Conservation (phyloP, 2,113 vertebrate genomes). For the Corydoras sp. region DNA sequence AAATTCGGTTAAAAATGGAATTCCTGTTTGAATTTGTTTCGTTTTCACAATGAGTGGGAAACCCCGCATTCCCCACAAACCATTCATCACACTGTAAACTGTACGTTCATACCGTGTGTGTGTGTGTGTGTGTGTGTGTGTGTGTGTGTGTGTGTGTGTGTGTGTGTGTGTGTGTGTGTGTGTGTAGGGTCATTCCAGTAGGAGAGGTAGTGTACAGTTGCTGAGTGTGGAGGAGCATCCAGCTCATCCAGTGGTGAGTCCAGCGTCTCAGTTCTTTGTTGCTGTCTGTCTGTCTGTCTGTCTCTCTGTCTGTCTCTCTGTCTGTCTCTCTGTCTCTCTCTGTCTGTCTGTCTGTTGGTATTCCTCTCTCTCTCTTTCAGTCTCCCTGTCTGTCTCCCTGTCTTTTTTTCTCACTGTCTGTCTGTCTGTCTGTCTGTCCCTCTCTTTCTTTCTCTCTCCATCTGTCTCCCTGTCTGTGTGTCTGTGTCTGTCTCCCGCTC, state of each 20-base stretch:
- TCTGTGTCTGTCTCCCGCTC: too few relatives aligned
- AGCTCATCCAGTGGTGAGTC: conserved; percentile 76
- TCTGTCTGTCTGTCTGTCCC: too few relatives aligned
- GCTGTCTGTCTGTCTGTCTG: too few relatives aligned
- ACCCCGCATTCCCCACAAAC: neutral
- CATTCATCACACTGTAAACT: neutral
- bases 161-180: neutral
- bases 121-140: neutral
- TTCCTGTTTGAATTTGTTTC: neutral
- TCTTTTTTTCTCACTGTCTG: neutral
- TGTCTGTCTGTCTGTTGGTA: neutral
- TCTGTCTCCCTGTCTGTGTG: too few relatives aligned
- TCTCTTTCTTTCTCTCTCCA: too few relatives aligned
- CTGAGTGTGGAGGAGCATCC: conserved; percentile 79
- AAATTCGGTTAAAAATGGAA: neutral
- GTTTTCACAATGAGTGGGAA: neutral
- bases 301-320: neutral
- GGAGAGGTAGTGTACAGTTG: conserved; percentile 72
- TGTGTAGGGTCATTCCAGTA: conserved; percentile 76
- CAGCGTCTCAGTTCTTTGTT: too few relatives aligned
- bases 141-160: neutral
- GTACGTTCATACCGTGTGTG: neutral
- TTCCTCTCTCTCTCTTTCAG: neutral
- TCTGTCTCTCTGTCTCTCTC: neutral
- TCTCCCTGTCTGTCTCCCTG: conserved; percentile 24